Evolutionary conservation across 1,140 invertebrate species (phyloP), one percentile per base, ranked within the genome.

Genomic region (Drosophila tropicalis): DNA sequence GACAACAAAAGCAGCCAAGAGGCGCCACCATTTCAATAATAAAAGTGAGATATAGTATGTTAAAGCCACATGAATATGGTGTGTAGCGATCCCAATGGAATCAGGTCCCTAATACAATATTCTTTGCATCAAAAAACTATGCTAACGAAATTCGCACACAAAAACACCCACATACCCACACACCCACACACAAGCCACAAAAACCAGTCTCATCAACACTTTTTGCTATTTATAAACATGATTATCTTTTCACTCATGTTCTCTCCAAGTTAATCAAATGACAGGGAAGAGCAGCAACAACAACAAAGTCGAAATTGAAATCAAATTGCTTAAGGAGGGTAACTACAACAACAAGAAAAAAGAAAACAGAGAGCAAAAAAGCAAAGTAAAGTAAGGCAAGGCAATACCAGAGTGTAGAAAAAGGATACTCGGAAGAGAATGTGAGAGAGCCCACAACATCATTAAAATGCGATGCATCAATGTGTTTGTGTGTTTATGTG

Each of bases 301-400:
- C 67, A 78, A 62, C 70, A 66, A 71, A 83, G 76, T 65, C 57
- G 51, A 79, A 81, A 81, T 76, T 76, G 78, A 76, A 74, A 77
- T 81, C 69, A 81, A 81, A 81, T 81, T 76, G 73, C 72, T 76
- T 60, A 76, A 32, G 54, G 72, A 76, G 58, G n/a, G 65, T 6
- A 10, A 0, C 12, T 51, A 3, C 19, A 22, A 22, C 19, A 22
- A 22, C 22, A 25, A 25, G 3, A 3, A 29, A 29, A 29, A 29
- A 29, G 0, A 29, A 6, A 7, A 68, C 64, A 41, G 62, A 66
- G 62, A 44, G 41, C 65, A 34, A 22, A 51, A 62, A 62, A 65
- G 34, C 63, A 55, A 44, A 25, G 36, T 39, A 39, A n/a, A 13
- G 56, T 40, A 13, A 41, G 17, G 2, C n/a, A 32, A 29, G 54